A percentile compares a stretch with the other conserved stretches of the same genome.
phyloP scores from a whole-genome alignment of 2,113 vertebrate genomes.

The Mellivora capensis region DNA sequence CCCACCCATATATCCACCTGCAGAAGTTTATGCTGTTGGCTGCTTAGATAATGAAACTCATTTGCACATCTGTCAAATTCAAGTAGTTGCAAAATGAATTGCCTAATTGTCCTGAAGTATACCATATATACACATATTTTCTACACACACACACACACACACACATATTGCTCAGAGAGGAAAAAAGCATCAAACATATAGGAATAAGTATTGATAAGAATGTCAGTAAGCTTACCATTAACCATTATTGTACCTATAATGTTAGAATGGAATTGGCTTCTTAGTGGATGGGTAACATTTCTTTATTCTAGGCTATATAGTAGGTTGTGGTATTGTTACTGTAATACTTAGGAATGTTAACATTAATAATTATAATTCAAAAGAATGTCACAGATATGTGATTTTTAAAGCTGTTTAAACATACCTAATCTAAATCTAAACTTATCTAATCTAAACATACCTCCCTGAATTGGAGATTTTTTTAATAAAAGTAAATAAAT shows the following conservation, averaged over 20 bases:
- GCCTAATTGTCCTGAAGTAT: conserved; percentile 40
- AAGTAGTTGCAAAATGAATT: conserved; percentile 68
- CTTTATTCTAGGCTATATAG: conserved; percentile 31
- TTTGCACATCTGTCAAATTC: conserved; percentile 75
- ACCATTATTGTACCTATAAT: neutral
- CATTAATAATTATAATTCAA: conserved; percentile 58
- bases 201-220: conserved; percentile 54
- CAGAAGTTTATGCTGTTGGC: conserved; percentile 64
- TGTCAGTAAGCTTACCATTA: conserved; percentile 46
- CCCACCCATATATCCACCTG: conserved; percentile 69
- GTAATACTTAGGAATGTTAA: conserved; percentile 50
- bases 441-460: neutral
- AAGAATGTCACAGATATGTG: conserved; percentile 52
- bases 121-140: neutral
- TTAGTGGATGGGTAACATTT: neutral
- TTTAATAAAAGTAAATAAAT: conserved; percentile 38
- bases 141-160: neutral
- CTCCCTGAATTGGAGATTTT: conserved; percentile 45
- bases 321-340: conserved; percentile 48
- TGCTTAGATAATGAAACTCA: conserved; percentile 74
- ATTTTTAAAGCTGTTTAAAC: conserved; percentile 58
- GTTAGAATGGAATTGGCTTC: conserved; percentile 19
- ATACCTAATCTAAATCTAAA: conserved; percentile 37
- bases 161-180: neutral
- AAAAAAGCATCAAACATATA: neutral